Evolutionary conservation across 2,888 invertebrate species (phyloP).

Genomic region (Eulithis prunata): DNA sequence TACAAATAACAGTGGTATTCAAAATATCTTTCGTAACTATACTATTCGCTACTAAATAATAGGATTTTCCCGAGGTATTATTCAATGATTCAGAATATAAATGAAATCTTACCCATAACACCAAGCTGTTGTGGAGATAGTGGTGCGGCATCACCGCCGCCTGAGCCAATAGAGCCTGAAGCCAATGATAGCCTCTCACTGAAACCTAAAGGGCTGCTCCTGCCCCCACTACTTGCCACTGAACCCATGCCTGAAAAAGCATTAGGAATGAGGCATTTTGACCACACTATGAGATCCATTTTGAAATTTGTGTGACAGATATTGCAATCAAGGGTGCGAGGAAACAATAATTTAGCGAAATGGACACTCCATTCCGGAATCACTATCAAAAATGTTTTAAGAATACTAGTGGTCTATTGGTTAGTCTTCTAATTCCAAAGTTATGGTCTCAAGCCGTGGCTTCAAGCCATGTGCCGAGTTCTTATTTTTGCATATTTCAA

Average conservation of each 20-base stretch:
- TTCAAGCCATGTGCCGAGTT: too few relatives aligned
- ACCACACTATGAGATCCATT: too few relatives aligned
- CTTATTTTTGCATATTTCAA: too few relatives aligned
- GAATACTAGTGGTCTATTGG: too few relatives aligned
- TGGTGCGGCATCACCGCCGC: constrained; percentile 84
- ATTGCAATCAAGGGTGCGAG: too few relatives aligned
- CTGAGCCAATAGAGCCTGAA: constrained; percentile 86
- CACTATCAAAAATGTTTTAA: too few relatives aligned
- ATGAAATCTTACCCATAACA: constrained; percentile 90
- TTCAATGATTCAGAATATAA: background rate
- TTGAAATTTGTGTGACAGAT: too few relatives aligned
- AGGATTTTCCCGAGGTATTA: constrained; percentile 47
- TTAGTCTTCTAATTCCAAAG: too few relatives aligned
- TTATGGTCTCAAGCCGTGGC: too few relatives aligned
- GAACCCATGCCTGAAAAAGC: constrained; percentile 83
- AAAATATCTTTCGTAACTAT: constrained; percentile 20
- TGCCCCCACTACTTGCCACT: constrained; percentile 87
- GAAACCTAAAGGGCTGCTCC: constrained; percentile 84
- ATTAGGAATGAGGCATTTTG: background rate
- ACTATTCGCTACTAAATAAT: constrained; percentile 53
- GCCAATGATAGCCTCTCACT: constrained; percentile 88
- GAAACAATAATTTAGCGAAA: too few relatives aligned
- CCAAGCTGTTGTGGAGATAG: constrained; percentile 95
- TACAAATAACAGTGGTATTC: constrained; percentile 35
- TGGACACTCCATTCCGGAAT: too few relatives aligned